Evolutionary conservation across 2,888 invertebrate genomes (phyloP), one percentile per base, ranked within the genome.

Genomic region (Pollenia griseotomentosa): DNA sequence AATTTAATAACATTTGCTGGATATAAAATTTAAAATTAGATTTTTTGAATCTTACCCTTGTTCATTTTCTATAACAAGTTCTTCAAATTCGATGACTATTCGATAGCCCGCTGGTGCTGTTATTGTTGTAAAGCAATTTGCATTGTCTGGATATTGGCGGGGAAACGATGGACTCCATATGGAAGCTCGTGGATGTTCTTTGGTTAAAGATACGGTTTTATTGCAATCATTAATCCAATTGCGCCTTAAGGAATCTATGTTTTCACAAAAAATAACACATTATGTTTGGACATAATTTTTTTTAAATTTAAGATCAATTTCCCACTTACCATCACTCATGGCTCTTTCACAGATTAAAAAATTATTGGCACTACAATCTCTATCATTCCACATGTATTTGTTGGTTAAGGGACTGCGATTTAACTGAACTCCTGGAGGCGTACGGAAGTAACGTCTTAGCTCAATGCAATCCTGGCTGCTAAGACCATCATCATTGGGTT

Each of bases 81-180:
- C 96, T 88, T 96, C 96, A 90, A 97, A 97, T 90, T 96, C 96
- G 63, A 97, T 92, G 1, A 95, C 94, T 66, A 97, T 94, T n/a
- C 96, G 95, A 91, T 95, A 96, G 16, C 96, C 96, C 0, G 95
- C 94, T 0, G 96, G 96, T 3, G 96, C 96, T 6, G 94, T 94
- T 71, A 98, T 94, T 86, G 95, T 95, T 89, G 96, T 97, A 89
- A 95, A 94, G 92, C 98, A 98, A 89, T 96, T 95, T 59, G 96
- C 95, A 91, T 96, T 96, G 91, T 96, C 96, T 0, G 96, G 96
- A 94, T 97, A 97, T 19, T 95, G 95, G 16, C 95, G 94, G 0
- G 97, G 98, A 93, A 96, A 98, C 55, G 96, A 96, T 2, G 98
- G 98, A 91, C 97, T 97, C 71, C 96, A 95, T n/a, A 97, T 94